Evolutionary conservation across 2,113 vertebrate species (phyloP).

Genomic region (Actenoides lindsayi): DNA sequence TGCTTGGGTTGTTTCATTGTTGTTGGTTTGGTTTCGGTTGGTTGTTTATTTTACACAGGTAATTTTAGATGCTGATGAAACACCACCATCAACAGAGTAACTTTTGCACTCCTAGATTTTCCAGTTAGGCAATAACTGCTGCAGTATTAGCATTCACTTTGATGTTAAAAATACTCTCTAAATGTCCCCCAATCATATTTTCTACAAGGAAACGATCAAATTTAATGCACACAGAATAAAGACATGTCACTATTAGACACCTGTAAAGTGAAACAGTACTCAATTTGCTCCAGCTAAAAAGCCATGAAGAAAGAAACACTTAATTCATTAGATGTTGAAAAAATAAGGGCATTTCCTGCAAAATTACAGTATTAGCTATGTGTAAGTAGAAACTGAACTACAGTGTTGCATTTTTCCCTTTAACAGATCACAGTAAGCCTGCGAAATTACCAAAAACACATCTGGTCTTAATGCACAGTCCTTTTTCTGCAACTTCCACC

Average conservation of each 20-base stretch:
- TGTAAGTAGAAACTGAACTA: not conserved
- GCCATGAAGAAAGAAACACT: not conserved
- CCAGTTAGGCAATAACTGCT: not conserved
- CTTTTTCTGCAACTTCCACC: not conserved
- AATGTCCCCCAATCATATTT: not conserved
- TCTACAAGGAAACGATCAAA: not conserved
- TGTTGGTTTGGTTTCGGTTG: not conserved
- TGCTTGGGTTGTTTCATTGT: rapidly evolving
- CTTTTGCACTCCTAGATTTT: not conserved
- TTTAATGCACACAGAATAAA: not conserved
- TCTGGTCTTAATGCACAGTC: not conserved
- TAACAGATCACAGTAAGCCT: not conserved
- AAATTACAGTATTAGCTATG: not conserved
- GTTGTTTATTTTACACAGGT: not conserved
- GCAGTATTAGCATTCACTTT: not conserved
- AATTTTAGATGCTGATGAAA: not conserved
- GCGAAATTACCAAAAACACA: not conserved
- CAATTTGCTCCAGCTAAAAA: not conserved
- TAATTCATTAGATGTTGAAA: not conserved
- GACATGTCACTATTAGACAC: not conserved
- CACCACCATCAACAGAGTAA: not conserved
- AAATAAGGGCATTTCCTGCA: not conserved
- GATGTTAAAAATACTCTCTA: not conserved
- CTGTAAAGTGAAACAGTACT: not conserved
- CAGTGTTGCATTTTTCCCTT: not conserved